Percentiles rank a stretch among this genome's conserved stretches.
Conservation (phyloP, 2,888 invertebrate species). For the Synanthedon myopaeformis region DNA sequence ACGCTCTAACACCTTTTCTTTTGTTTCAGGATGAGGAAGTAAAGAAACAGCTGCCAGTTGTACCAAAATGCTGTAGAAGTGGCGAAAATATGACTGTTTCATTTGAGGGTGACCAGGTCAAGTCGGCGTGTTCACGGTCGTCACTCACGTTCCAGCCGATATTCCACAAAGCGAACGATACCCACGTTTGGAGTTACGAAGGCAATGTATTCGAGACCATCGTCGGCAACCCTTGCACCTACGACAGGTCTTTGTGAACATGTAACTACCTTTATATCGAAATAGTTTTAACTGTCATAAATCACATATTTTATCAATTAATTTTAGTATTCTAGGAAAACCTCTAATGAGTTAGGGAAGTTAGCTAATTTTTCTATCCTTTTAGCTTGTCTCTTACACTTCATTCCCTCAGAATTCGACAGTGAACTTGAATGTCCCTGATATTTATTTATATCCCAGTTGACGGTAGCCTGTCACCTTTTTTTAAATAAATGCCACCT, state of each 20-base stretch:
- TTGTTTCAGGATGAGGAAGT: slow-evolving; percentile 38
- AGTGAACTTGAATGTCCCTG: too few relatives aligned
- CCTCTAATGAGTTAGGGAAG: too few relatives aligned
- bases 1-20: not conserved
- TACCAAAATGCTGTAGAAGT: slow-evolving; percentile 65
- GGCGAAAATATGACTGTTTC: slow-evolving; percentile 53
- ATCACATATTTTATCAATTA: too few relatives aligned
- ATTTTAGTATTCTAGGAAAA: too few relatives aligned
- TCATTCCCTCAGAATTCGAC: too few relatives aligned
- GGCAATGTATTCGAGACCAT: slow-evolving; percentile 65
- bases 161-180: slow-evolving; percentile 64
- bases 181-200: slow-evolving; percentile 55
- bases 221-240: slow-evolving; percentile 67
- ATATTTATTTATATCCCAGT: too few relatives aligned
- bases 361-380: too few relatives aligned
- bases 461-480: too few relatives aligned
- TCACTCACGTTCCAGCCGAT: slow-evolving; percentile 59
- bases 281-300: not conserved
- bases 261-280: slow-evolving; percentile 5
- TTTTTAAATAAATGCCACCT: too few relatives aligned
- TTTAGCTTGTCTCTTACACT: too few relatives aligned
- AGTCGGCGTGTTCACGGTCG: slow-evolving; percentile 39
- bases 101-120: slow-evolving; percentile 32
- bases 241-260: slow-evolving; percentile 51
- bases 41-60: slow-evolving; percentile 50